Percentiles rank a stretch among this genome's conserved stretches.
phyloP scores from a whole-genome alignment of 2,113 vertebrate genomes.

The Caloenas nicobarica region DNA sequence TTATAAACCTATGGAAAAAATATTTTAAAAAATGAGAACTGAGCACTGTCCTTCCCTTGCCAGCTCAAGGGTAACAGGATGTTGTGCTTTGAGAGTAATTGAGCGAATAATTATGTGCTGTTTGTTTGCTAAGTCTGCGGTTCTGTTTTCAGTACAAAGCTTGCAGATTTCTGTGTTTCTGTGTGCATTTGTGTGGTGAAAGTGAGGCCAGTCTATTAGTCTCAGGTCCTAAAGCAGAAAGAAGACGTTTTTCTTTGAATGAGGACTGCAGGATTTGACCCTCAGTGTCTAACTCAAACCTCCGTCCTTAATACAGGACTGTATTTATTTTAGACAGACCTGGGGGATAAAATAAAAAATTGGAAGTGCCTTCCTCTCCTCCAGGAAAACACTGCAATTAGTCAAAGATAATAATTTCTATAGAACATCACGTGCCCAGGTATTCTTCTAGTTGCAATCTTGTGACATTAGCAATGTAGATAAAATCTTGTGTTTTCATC shows the following conservation, averaged over 20 bases:
- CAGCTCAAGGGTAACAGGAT: slow-evolving; percentile 12
- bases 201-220: background rate
- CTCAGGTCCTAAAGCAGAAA: background rate
- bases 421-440: background rate
- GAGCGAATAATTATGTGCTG: slow-evolving; percentile 38
- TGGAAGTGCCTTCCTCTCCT: background rate
- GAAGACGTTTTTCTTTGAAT: background rate
- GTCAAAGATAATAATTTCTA: background rate
- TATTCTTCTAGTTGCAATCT: background rate
- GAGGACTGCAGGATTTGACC: background rate
- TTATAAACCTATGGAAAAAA: background rate
- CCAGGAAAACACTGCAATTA: background rate
- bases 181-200: background rate
- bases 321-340: background rate
- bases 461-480: background rate
- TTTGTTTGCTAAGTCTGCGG: slow-evolving; percentile 15
- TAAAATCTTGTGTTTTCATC: background rate
- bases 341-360: background rate
- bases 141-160: background rate
- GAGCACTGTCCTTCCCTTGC: background rate
- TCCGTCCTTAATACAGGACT: background rate
- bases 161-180: background rate
- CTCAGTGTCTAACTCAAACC: background rate
- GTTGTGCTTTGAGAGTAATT: background rate
- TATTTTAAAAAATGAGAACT: background rate